Conservation (phyloP, 1,140 invertebrate genomes). For the Anagrus nilaparvatae region DNA sequence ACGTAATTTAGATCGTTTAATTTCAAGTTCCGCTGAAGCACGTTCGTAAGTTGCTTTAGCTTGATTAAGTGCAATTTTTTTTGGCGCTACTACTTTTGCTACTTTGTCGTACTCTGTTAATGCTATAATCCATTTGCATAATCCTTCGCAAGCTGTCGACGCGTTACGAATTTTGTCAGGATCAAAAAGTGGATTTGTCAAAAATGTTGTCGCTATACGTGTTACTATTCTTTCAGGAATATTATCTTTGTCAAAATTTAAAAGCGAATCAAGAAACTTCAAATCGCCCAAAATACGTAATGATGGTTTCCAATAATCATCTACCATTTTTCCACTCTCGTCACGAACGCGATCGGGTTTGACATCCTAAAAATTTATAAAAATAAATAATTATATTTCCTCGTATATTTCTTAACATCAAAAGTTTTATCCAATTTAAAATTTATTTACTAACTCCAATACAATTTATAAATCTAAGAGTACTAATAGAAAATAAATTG, state of each 20-base stretch:
- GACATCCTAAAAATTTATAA: slow-evolving; percentile 47
- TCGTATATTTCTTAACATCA: no score
- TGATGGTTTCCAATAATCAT: slow-evolving; percentile 91
- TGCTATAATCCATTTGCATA: slow-evolving; percentile 86
- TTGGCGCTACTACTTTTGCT: slow-evolving; percentile 81
- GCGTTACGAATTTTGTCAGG: slow-evolving; percentile 77
- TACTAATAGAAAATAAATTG: no score
- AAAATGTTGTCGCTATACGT: slow-evolving; percentile 66
- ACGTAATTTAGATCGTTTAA: slow-evolving; percentile 67
- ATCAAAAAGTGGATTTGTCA: slow-evolving; percentile 82
- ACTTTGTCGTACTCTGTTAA: slow-evolving; percentile 89
- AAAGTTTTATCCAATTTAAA: no score
- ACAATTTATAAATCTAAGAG: no score
- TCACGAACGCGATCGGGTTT: slow-evolving; percentile 78
- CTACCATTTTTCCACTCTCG: slow-evolving; percentile 53
- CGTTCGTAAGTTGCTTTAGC: slow-evolving; percentile 61
- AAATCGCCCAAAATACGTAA: slow-evolving; percentile 84
- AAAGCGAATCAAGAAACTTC: slow-evolving; percentile 73
- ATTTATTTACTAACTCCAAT: no score
- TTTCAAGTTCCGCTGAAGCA: slow-evolving; percentile 58
- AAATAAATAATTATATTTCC: slow-evolving; percentile 8
- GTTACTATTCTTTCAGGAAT: slow-evolving; percentile 72
- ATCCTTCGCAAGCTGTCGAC: slow-evolving; percentile 64
- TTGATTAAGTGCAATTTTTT: slow-evolving; percentile 63
- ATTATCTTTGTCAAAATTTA: slow-evolving; percentile 86